Evolutionary conservation across 2,797 vertebrate species (phyloP), one percentile per base, ranked within the genome.

Genomic region (Rallus crepitans): DNA sequence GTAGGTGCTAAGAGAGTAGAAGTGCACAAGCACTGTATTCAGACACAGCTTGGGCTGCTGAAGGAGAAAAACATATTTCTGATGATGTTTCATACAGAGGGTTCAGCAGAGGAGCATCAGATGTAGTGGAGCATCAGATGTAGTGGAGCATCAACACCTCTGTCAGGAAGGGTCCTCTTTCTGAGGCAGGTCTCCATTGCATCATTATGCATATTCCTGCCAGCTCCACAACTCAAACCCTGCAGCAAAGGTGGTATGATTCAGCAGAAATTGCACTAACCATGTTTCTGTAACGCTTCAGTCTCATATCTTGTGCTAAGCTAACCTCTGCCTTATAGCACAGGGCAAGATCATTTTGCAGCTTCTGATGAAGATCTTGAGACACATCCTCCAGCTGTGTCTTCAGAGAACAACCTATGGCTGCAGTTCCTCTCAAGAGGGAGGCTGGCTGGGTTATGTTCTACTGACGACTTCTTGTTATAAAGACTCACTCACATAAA

Each of bases 1-100:
- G 1, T 16, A 61, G 33, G 40, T 79, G 59, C 35, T 59, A 56
- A 76, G 18, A 4, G 37, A 35, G 21, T 16, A 61, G 45, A 35
- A n/a, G n/a, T 52, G 35, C 86, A 80, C 0, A 0, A 33, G 33
- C 0, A 1, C 8, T 48, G 10, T 60, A 69, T 56, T 73, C 72
- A 77, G 56, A 55, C 11, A 37, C 10, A 24, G 17, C 45, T 80
- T 60, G 52, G 52, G 37, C 47, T 79, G 25, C 2, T 87, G 63
- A 55, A 91, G 56, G 47, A 64, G 42, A 28, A 76, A 70, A 37
- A 9, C 5, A 0, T 55, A 31, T 25, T 86, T 37, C 52, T 55
- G 27, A 12, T 73, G 39, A 63, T 52, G 30, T 39, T 35, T 60
- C 39, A 16, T 4, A 10, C 2, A 35, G 47, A 76, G 13, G 13